Base-by-base conservation (phyloP, 2,797 vertebrate genomes). In the Chelon auratus region DNA sequence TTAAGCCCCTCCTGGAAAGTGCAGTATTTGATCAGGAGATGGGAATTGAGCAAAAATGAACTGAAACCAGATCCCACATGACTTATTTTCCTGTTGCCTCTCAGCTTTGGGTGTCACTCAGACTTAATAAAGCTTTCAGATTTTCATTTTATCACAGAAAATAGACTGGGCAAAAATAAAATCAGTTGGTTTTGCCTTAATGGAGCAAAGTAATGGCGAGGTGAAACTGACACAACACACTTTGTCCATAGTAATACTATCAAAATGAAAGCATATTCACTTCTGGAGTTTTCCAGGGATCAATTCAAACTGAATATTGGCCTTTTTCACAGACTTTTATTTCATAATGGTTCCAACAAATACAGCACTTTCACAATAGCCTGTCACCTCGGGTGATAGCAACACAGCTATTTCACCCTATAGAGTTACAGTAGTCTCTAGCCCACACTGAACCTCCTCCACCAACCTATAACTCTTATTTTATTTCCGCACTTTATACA, bases 151-250 rank as follows among this genome's bases (percentile, higher is more conserved):
- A 95, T 95, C 94, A 95, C 93, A 94, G 93, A 95, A 95, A 95
- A 95, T 94, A 95, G 94, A 95, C 94, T 93, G 89, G 54, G 93
- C 84, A 94, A 93, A 94, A 95, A 95, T 95, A 95, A 95, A 95
- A 94, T 95, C 93, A 94, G 88, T 87, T 74, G 83, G 92, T 95
- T 95, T 95, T 89, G 88, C 93, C 92, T 87, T 95, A 95, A 95
- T 95, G 95, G 95, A 94, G 90, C 92, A 95, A 95, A 95, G 94
- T 95, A 95, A 95, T 95, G 95, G 94, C 67, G 85, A 88, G 92
- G 90, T 94, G 94, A 95, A 97, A 96, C 96, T 96, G 96, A 97
- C 97, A 97, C 97, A 97, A 96, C 94, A 95, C 94, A 95, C 94
- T 95, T 94, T 90, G 87, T 91, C 93, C 89, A 92, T 90, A 84